Percentiles rank a stretch among this genome's conserved stretches.
Evolutionary conservation across 1,140 invertebrate genomes (phyloP).

Genomic region (Penaeus chinensis): DNA sequence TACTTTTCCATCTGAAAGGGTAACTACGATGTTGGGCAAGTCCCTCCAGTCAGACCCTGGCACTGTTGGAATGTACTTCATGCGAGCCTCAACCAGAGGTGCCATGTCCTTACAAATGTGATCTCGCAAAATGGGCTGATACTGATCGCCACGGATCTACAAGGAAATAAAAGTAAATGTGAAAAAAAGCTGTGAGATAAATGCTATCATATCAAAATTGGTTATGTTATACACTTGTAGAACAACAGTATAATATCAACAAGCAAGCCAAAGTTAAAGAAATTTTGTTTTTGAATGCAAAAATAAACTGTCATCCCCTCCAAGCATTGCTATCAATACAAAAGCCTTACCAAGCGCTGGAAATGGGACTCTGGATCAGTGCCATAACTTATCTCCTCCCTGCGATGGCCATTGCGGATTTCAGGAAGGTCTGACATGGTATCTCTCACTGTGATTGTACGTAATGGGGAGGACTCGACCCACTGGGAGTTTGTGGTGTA

Average conservation of each 20-base stretch:
- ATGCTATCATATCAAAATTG: background rate
- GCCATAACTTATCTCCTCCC: slow-evolving; percentile 80
- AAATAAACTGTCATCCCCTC: background rate
- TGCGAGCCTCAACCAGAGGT: slow-evolving; percentile 81
- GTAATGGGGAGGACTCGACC: slow-evolving; percentile 76
- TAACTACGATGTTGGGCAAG: slow-evolving; percentile 82
- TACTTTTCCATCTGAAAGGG: slow-evolving; percentile 77
- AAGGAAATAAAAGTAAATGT: slow-evolving; percentile 25
- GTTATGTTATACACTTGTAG: background rate
- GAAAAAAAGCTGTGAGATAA: background rate
- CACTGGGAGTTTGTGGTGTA: slow-evolving; percentile 71
- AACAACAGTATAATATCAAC: too few species aligned
- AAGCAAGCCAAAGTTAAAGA: too few species aligned
- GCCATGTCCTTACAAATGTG: slow-evolving; percentile 91
- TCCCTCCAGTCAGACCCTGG: slow-evolving; percentile 89
- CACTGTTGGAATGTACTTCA: slow-evolving; percentile 79
- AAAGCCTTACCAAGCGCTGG: slow-evolving; percentile 75
- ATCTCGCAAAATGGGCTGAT: slow-evolving; percentile 75
- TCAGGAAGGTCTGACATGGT: slow-evolving; percentile 85
- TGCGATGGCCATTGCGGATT: slow-evolving; percentile 80
- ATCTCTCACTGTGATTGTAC: slow-evolving; percentile 83
- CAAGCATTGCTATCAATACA: background rate
- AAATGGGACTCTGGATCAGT: slow-evolving; percentile 81
- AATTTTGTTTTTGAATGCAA: background rate
- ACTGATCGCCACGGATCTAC: slow-evolving; percentile 75